These are phyloP conservation scores for Tenthredo notha DNA, from an alignment of 2,888 invertebrate genomes.

Conservation along the genomic window DNA sequence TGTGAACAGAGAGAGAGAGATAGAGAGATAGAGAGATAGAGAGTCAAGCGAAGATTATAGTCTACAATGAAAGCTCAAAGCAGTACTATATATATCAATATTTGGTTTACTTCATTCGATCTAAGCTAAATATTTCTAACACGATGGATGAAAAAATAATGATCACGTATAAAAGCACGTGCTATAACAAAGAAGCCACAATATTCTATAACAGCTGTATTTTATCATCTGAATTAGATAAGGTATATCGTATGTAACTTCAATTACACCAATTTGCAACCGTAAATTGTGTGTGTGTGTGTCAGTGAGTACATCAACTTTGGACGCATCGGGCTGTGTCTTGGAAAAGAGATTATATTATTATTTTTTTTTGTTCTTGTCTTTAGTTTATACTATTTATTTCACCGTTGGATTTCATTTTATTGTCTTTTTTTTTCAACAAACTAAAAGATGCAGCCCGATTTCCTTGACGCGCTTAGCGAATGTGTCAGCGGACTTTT, in stretches of 20 bases:
- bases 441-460: background rate
- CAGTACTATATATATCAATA: background rate
- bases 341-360: background rate
- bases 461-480: conserved; percentile 19
- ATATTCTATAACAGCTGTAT: background rate
- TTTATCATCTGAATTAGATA: background rate
- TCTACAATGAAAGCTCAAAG: conserved; percentile 46
- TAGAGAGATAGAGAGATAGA: too few relatives aligned
- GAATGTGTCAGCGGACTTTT: conserved; percentile 33
- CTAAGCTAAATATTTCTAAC: background rate
- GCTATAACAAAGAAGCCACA: background rate
- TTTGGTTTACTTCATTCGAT: background rate
- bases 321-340: conserved; percentile 23
- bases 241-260: background rate
- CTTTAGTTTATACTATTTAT: background rate
- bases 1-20: conserved; percentile 10
- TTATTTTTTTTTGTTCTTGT: background rate
- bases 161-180: background rate
- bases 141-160: background rate
- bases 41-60: conserved; percentile 33
- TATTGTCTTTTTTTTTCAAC: too few relatives aligned
- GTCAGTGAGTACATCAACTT: conserved; percentile 11
- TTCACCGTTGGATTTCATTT: background rate
- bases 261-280: background rate
- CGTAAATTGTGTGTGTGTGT: background rate